Conservation (phyloP, 2,888 invertebrate genomes). For the Lycaena phlaeas region DNA sequence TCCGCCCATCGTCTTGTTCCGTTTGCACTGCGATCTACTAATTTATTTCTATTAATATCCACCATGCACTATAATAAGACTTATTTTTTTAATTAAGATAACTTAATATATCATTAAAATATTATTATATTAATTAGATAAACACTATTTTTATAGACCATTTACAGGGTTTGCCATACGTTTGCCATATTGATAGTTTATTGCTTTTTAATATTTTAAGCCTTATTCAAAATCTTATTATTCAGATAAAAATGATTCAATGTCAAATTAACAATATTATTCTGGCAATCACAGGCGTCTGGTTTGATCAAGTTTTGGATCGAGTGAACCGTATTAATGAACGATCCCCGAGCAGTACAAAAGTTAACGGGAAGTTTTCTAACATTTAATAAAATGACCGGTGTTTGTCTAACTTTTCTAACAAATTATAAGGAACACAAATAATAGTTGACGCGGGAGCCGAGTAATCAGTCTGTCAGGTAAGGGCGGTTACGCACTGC, state of each 20-base stretch:
- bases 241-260: constrained; percentile 26
- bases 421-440: constrained; percentile 69
- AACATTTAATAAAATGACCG: constrained; percentile 62
- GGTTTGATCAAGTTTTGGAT: constrained; percentile 32
- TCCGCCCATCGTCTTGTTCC: constrained; percentile 37
- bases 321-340: constrained; percentile 42
- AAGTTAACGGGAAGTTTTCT: constrained; percentile 53
- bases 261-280: constrained; percentile 27
- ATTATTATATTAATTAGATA: too few relatives aligned
- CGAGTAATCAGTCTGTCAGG: constrained; percentile 26
- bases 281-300: constrained; percentile 35
- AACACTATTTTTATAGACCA: constrained; percentile 56
- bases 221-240: constrained; percentile 41
- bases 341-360: constrained; percentile 44
- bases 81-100: too few relatives aligned
- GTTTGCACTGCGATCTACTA: constrained; percentile 16
- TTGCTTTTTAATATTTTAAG: too few relatives aligned
- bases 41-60: not conserved
- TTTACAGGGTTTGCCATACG: too few relatives aligned
- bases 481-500: too few relatives aligned
- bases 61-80: not conserved
- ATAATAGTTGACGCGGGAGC: constrained; percentile 61
- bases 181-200: too few relatives aligned
- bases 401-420: constrained; percentile 63
- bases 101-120: too few relatives aligned